A percentile compares a stretch with the other conserved stretches of the same genome.
Evolutionary conservation across 2,797 vertebrate genomes (phyloP).

Genomic region (Mustela erminea): DNA sequence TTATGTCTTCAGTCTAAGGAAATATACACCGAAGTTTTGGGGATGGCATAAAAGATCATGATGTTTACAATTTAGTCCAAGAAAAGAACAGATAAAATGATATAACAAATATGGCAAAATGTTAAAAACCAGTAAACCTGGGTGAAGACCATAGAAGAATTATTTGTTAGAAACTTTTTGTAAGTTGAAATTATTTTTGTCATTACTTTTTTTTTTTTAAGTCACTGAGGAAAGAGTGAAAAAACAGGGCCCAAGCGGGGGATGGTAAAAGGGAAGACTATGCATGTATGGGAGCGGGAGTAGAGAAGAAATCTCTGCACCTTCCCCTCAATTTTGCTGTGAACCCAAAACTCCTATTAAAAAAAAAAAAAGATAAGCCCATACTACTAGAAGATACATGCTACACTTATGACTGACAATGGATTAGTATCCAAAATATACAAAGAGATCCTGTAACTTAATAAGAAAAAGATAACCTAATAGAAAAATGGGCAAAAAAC

Average conservation of each 20-base stretch:
- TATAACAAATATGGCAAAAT: not conserved
- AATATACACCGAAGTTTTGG: not conserved
- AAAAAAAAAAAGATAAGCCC: not conserved
- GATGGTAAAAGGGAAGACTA: not conserved
- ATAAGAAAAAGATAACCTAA: not conserved
- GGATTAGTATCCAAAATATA: not conserved
- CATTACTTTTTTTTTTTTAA: not conserved
- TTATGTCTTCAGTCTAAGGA: slow-evolving; percentile 48
- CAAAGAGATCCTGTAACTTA: not conserved
- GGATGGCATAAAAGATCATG: not conserved
- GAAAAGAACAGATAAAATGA: not conserved
- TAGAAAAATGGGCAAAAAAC: slow-evolving; percentile 63
- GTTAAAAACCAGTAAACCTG: not conserved
- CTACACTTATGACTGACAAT: not conserved
- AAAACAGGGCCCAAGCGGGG: not conserved
- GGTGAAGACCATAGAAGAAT: not conserved
- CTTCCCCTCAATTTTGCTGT: not conserved
- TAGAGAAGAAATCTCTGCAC: not conserved
- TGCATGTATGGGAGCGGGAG: not conserved
- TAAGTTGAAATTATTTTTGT: not conserved
- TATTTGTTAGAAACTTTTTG: not conserved
- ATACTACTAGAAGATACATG: not conserved
- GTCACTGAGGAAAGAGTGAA: not conserved
- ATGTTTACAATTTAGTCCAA: slow-evolving; percentile 5
- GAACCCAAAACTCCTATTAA: not conserved